Base-by-base conservation (phyloP, 2,113 vertebrate genomes). In the Pandion haliaetus region DNA sequence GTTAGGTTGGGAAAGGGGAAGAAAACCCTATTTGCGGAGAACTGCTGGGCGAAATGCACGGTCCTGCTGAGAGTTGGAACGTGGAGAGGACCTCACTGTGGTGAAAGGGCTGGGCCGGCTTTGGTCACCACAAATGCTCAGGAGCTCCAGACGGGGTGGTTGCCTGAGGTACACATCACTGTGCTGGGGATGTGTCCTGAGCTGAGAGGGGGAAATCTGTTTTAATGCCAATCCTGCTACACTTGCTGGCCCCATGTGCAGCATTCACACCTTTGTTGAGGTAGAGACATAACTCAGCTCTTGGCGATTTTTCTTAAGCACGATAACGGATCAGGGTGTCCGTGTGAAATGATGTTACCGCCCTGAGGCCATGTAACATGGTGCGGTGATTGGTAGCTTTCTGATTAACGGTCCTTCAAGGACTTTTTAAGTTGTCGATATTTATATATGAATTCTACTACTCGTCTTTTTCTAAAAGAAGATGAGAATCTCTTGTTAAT, bases 271-370 rank as follows among this genome's bases (percentile, higher is more conserved):
- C 3, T 49, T 50, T n/a, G 49, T 9, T 42, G 45, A 42, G n/a
- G 58, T 3, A 24, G 61, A 42, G 70, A 65, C 29, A 3, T 55
- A 42, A 38, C 55, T 44, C 40, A 3, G 36, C 52, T 44, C 54
- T 38, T 32, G 17, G 8, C 2, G 3, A 3, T 34, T 44, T 38
- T 32, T 61, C 47, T 61, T 18, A 10, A 45, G 66, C 20, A 12
- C 7, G 44, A 9, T 20, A 14, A n/a, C 34, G 29, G 52, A 6
- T 38, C 8, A 25, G n/a, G 15, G 12, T 77, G 38, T 16, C 52
- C 7, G 21, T 8, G 36, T 32, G 49, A 15, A 62, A 5, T 9
- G 11, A 5, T 44, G 1, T 7, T 24, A 3, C 7, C 2, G 1
- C 42, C 28, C 40, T 9, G 23, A 1, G 42, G 54, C 44, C 2